phyloP scores from a whole-genome alignment of 2,797 vertebrate species.

The Anguilla anguilla region DNA sequence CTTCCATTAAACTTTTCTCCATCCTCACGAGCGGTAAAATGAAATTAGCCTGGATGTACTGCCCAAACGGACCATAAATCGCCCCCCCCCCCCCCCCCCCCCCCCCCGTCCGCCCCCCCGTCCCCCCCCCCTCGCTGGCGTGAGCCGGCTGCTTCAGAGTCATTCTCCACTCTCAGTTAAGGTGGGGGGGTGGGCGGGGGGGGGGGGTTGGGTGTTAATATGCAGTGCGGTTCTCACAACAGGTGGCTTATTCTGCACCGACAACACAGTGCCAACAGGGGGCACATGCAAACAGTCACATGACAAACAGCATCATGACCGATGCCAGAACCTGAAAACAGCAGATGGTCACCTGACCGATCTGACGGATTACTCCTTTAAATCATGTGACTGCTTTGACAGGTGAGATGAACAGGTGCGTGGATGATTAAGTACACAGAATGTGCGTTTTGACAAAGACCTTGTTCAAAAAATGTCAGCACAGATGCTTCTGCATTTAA shows the following conservation, averaged over 20 bases:
- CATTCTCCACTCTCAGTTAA: not conserved
- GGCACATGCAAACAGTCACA: not conserved
- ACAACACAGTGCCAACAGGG: not conserved
- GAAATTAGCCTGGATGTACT: slow-evolving; percentile 90
- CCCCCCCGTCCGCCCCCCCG: too few relatives aligned
- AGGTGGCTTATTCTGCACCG: not conserved
- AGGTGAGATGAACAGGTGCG: not conserved
- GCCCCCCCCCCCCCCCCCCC: too few relatives aligned
- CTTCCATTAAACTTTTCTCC: slow-evolving; percentile 88
- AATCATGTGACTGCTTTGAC: not conserved
- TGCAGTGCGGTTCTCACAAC: not conserved
- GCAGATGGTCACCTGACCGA: not conserved
- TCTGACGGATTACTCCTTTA: not conserved
- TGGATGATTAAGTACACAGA: not conserved
- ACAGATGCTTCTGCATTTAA: not conserved
- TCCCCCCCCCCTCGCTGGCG: slow-evolving; percentile 39
- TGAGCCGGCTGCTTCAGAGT: not conserved
- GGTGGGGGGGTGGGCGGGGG: too few relatives aligned
- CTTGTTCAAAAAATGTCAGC: not conserved
- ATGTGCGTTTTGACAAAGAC: not conserved
- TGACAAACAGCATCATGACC: not conserved
- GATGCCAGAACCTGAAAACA: not conserved
- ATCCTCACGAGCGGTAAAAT: slow-evolving; percentile 87
- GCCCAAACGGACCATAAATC: slow-evolving; percentile 88
- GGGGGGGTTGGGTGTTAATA: not conserved